A percentile compares a stretch with the other conserved stretches of the same genome.
These are phyloP conservation scores for Microplitis mediator DNA, from an alignment of 1,140 invertebrate genomes.

Conservation along the genomic window DNA sequence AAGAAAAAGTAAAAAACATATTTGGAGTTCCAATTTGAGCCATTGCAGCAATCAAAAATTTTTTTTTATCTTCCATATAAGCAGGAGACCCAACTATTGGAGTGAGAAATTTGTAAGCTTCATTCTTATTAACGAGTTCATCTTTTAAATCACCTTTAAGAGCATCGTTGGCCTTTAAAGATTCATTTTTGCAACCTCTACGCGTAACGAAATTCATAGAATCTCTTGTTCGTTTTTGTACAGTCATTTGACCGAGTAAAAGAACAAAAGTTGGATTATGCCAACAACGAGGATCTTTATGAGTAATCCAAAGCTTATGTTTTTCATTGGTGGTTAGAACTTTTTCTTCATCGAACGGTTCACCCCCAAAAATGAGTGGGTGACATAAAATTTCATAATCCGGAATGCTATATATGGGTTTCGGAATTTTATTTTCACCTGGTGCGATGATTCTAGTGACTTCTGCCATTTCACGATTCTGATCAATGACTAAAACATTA, in stretches of 20 bases:
- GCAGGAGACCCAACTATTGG: neutral
- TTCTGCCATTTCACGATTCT: too few species aligned
- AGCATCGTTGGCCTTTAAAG: neutral
- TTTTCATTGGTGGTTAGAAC: neutral
- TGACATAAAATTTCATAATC: constrained; percentile 8
- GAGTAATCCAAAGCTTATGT: neutral
- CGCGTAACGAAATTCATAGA: constrained; percentile 1
- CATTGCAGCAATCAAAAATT: neutral
- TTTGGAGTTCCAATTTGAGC: neutral
- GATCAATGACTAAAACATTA: too few species aligned
- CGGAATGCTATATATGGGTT: neutral
- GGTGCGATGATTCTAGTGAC: too few species aligned
- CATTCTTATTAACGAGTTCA: neutral
- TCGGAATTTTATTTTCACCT: neutral
- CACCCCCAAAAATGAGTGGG: constrained; percentile 7
- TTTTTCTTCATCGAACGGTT: neutral
- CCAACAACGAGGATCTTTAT: neutral
- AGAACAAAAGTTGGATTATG: neutral
- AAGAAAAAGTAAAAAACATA: neutral
- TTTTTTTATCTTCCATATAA: constrained; percentile 11
- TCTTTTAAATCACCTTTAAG: neutral
- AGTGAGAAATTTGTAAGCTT: constrained; percentile 6
- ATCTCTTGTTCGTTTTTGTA: neutral
- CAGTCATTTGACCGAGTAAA: too few species aligned
- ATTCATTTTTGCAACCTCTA: neutral